Base-by-base conservation (phyloP, 2,797 vertebrate species). In the Eulemur mongoz region DNA sequence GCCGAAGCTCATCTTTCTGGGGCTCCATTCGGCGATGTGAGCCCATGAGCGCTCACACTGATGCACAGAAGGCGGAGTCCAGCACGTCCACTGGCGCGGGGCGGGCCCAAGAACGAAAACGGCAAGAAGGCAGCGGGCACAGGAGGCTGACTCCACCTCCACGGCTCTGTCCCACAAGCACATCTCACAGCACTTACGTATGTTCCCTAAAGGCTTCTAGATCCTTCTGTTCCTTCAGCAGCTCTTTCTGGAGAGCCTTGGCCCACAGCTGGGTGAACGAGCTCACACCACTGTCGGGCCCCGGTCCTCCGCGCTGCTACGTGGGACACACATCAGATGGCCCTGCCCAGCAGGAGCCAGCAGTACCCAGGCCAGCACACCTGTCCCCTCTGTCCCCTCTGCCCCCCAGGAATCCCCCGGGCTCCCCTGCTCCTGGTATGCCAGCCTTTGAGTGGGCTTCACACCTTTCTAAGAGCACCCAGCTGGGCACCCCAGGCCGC, bases 61-160 rank as follows among this genome's bases (percentile, higher is more conserved):
- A 18, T 7, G n/a, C 52, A 1, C 7, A 73, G 8, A 35, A 14
- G 32, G 88, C 3, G 7, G 35, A 25, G 10, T 1, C 4, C 12
- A 4, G 0, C 8, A 3, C 14, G 4, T 1, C 18, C 20, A 2
- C 1, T 7, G 38, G 59, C 0, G 0, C 0, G 2, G 38, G 23
- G 61, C 0, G 0, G 20, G 6, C 17, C 1, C 1, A 15, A 20
- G 22, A 3, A 7, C 0, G 2, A 9, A 10, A 2, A 1, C 0
- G 35, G 35, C 52, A 1, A 23, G 63, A 43, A 40, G 27, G 30
- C n/a, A 8, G 17, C 57, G 23, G 54, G 7, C 61, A 17, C 30
- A 1, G 63, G 32, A n/a, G 63, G 38, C 6, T 6, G 30, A 10
- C 17, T 2, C 48, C 7, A 8, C 13, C 0, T 1, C 78, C n/a